Evolutionary conservation across 2,888 invertebrate species (phyloP).

Genomic region (Strigamia maritima): DNA sequence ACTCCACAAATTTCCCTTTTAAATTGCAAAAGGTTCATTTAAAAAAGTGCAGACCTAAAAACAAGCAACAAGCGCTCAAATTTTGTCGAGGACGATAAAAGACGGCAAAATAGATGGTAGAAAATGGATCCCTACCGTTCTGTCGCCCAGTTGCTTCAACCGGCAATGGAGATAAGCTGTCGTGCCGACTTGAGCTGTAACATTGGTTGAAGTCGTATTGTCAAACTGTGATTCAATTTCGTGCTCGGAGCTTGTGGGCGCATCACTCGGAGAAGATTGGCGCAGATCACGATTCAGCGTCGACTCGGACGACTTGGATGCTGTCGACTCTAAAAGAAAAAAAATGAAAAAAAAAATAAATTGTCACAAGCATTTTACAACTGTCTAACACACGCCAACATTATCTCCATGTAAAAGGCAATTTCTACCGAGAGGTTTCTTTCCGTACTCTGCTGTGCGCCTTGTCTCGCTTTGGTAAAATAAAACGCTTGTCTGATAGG

Average conservation of each 20-base stretch:
- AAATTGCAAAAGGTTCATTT: no score
- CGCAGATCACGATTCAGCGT: constrained; percentile 25
- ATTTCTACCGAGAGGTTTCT: neutral
- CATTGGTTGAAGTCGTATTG: constrained; percentile 41
- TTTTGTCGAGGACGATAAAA: neutral
- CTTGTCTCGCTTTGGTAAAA: neutral
- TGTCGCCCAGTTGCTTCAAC: constrained; percentile 41
- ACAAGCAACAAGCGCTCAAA: neutral
- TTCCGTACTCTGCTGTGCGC: neutral
- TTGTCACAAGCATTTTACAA: constrained; percentile 18
- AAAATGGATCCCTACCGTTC: constrained; percentile 41
- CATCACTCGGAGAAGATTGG: constrained; percentile 28
- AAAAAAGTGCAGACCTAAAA: no score
- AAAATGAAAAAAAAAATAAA: neutral
- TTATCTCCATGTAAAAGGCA: constrained; percentile 9
- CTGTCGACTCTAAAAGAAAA: constrained; percentile 2
- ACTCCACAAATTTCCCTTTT: no score
- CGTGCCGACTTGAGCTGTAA: constrained; percentile 41
- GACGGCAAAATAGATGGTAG: neutral
- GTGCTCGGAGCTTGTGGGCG: constrained; percentile 30
- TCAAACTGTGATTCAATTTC: constrained; percentile 40
- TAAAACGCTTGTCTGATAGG: neutral
- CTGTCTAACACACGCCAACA: neutral
- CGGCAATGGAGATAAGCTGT: constrained; percentile 41
- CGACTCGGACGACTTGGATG: constrained; percentile 18